Percentiles rank a stretch among this genome's conserved stretches.
phyloP scores from a whole-genome alignment of 2,888 invertebrate species.

The Euspilapteryx auroguttella region DNA sequence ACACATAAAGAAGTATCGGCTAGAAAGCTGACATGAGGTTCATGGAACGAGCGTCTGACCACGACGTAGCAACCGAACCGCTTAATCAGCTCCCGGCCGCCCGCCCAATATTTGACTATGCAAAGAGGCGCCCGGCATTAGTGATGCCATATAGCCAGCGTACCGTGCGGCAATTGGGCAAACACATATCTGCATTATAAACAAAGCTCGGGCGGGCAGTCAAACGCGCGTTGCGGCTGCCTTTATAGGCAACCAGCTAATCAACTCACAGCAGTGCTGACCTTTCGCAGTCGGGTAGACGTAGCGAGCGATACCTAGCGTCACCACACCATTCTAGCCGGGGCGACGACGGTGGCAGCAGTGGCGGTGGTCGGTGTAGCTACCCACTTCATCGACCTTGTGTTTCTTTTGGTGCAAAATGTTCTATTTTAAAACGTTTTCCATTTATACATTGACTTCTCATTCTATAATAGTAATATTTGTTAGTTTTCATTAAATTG shows the following conservation, averaged over 20 bases:
- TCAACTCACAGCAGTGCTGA: slow-evolving; percentile 38
- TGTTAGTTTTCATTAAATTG: too few species aligned
- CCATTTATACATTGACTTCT: too few species aligned
- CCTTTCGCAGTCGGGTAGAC: slow-evolving; percentile 44
- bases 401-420: too few species aligned
- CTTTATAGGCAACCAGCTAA: slow-evolving; percentile 56
- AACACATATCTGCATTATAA: slow-evolving; percentile 64
- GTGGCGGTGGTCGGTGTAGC: too few species aligned
- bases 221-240: slow-evolving; percentile 57
- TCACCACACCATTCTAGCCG: too few species aligned
- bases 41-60: neutral
- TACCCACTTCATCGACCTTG: too few species aligned
- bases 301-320: too few species aligned
- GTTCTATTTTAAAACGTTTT: too few species aligned
- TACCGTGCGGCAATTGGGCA: slow-evolving; percentile 60
- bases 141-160: slow-evolving; percentile 61
- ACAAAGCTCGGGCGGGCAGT: slow-evolving; percentile 50
- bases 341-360: too few species aligned
- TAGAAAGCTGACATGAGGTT: too few species aligned
- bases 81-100: slow-evolving; percentile 54
- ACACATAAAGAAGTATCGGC: too few species aligned
- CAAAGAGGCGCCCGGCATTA: slow-evolving; percentile 60
- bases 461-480: too few species aligned
- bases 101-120: slow-evolving; percentile 62
- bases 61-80: slow-evolving; percentile 15